Evolutionary conservation across 2,797 vertebrate genomes (phyloP).

Genomic region (Diplodus sargus): DNA sequence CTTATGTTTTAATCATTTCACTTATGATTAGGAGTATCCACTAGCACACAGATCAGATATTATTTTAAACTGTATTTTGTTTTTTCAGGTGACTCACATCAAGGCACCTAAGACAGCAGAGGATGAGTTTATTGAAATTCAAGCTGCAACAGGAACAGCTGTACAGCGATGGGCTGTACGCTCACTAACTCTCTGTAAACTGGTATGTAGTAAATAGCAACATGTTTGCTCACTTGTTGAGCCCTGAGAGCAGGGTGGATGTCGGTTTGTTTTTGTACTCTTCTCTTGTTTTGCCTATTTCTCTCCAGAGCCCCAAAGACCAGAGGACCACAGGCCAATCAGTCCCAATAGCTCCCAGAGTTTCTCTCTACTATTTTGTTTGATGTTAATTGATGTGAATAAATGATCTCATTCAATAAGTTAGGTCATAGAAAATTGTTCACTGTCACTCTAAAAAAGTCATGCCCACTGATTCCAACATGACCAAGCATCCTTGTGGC

Average conservation of each 20-base stretch:
- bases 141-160: conserved; percentile 93
- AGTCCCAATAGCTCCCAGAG: too few species aligned
- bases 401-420: too few species aligned
- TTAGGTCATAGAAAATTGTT: too few species aligned
- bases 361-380: too few species aligned
- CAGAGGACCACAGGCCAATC: too few species aligned
- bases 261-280: neutral
- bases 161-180: conserved; percentile 94
- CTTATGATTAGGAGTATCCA: neutral
- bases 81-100: conserved; percentile 92
- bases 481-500: too few species aligned
- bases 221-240: neutral
- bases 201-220: conserved; percentile 81
- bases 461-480: too few species aligned
- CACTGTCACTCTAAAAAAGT: too few species aligned
- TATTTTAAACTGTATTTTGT: neutral
- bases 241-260: neutral
- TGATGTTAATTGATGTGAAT: too few species aligned
- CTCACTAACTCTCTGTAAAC: conserved; percentile 89
- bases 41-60: neutral
- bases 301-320: too few species aligned
- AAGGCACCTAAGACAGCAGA: conserved; percentile 94
- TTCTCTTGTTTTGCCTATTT: conserved; percentile 1
- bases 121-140: conserved; percentile 97
- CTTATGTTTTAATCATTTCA: neutral